Evolutionary conservation across 2,888 invertebrate genomes (phyloP).

Genomic region (Hermodice carunculata): DNA sequence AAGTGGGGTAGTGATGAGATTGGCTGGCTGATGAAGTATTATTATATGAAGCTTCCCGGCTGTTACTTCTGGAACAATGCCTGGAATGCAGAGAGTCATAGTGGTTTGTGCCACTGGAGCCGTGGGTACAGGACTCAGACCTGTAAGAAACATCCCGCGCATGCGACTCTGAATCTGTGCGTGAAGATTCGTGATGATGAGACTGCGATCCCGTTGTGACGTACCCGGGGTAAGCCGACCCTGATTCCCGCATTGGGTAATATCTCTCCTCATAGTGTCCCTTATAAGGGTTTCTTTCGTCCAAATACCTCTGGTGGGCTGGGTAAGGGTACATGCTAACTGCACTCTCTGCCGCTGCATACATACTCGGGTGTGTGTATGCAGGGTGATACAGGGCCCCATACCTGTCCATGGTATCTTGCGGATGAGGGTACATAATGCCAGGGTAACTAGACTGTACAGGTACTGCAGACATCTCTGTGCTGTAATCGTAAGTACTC

Average conservation of each 20-base stretch:
- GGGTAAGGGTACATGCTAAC: conserved; percentile 46
- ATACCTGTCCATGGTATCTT: conserved; percentile 54
- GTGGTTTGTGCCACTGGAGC: background rate
- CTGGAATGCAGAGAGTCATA: conserved; percentile 19
- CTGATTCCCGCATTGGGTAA: conserved; percentile 34
- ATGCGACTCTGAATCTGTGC: background rate
- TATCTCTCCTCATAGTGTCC: conserved; percentile 51
- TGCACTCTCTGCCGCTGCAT: conserved; percentile 41
- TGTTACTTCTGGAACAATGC: conserved; percentile 22
- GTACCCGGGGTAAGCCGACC: background rate
- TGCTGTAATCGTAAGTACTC: background rate
- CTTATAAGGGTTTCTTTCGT: conserved; percentile 46
- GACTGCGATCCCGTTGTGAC: background rate
- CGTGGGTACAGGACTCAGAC: background rate
- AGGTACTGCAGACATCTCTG: conserved; percentile 13
- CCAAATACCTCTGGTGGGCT: conserved; percentile 51
- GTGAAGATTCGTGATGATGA: background rate
- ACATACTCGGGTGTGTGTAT: conserved; percentile 33
- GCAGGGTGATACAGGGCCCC: conserved; percentile 49
- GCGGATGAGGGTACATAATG: conserved; percentile 45
- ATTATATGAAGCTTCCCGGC: conserved; percentile 52
- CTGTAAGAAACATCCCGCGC: background rate
- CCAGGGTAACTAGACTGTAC: conserved; percentile 21
- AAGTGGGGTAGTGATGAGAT: conserved; percentile 43
- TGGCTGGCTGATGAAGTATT: conserved; percentile 7